A percentile compares a stretch with the other conserved stretches of the same genome.
Conservation (phyloP, 1,140 invertebrate species). For the Cotesia vestalis region DNA sequence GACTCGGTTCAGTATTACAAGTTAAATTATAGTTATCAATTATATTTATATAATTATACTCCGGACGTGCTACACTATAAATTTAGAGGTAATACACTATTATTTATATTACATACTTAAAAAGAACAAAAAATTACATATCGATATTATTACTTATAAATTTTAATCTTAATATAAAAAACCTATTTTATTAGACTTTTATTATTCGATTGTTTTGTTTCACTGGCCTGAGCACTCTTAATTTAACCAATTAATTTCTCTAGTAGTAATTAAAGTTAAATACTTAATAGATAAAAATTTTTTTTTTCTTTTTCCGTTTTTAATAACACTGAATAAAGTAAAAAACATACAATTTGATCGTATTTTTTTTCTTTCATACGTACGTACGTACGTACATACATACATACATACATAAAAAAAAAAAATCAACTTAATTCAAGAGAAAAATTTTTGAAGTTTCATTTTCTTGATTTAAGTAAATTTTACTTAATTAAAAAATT, state of each 20-base stretch:
- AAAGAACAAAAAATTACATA: not conserved
- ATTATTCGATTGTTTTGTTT: not conserved
- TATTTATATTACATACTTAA: not conserved
- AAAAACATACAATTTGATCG: too few species aligned
- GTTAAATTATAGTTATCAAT: not conserved
- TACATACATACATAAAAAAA: too few species aligned
- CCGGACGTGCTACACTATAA: constrained; percentile 19
- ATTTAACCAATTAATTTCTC: too few species aligned
- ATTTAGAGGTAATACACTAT: not conserved
- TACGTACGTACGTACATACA: too few species aligned
- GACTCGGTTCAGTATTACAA: constrained; percentile 11
- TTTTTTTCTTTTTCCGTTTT: not conserved
- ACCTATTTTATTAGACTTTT: not conserved
- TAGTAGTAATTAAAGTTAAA: constrained; percentile 9
- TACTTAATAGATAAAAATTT: constrained; percentile 17
- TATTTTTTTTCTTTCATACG: too few species aligned
- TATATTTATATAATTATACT: not conserved
- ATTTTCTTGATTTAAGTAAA: too few species aligned
- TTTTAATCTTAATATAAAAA: not conserved
- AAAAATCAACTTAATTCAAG: too few species aligned
- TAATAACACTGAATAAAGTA: not conserved
- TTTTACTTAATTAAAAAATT: too few species aligned
- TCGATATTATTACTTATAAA: not conserved
- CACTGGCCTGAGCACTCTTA: constrained; percentile 21
- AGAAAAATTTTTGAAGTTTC: too few species aligned